Evolutionary conservation across 2,888 invertebrate genomes (phyloP).

Genomic region (Drosophila vallismaia): DNA sequence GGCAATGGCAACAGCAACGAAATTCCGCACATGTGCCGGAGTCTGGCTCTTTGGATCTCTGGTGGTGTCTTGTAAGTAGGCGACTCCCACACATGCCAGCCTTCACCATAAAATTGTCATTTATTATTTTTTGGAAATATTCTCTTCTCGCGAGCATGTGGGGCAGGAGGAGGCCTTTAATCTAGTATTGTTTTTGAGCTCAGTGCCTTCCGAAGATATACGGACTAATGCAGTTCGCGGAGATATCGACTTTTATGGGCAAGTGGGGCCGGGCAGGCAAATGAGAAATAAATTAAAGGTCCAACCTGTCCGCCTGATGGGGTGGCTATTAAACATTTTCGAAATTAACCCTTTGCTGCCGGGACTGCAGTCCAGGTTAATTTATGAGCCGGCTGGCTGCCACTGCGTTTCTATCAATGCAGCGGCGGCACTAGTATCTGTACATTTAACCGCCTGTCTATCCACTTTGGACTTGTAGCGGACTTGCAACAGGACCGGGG

Average conservation of each 20-base stretch:
- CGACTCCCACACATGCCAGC: conserved; percentile 33
- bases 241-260: conserved; percentile 55
- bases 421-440: conserved; percentile 42
- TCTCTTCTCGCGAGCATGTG: conserved; percentile 14
- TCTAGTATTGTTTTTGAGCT: conserved; percentile 34
- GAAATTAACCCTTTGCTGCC: conserved; percentile 63
- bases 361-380: conserved; percentile 20
- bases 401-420: conserved; percentile 56
- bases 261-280: conserved; percentile 63
- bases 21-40: conserved; percentile 37
- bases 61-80: conserved; percentile 38
- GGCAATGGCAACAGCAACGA: conserved; percentile 36
- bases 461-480: conserved; percentile 30
- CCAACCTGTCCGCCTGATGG: conserved; percentile 8
- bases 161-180: conserved; percentile 7
- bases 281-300: conserved; percentile 62
- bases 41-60: conserved; percentile 19
- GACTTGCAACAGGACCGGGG: conserved; percentile 10
- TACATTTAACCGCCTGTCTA: conserved; percentile 15
- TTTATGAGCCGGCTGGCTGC: conserved; percentile 37
- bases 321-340: conserved; percentile 65
- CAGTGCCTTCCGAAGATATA: not conserved
- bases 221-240: conserved; percentile 35
- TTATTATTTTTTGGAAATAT: conserved; percentile 67
- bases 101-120: conserved; percentile 67